Base-by-base conservation (phyloP, 2,888 invertebrate genomes). In the Aquatica leii region DNA sequence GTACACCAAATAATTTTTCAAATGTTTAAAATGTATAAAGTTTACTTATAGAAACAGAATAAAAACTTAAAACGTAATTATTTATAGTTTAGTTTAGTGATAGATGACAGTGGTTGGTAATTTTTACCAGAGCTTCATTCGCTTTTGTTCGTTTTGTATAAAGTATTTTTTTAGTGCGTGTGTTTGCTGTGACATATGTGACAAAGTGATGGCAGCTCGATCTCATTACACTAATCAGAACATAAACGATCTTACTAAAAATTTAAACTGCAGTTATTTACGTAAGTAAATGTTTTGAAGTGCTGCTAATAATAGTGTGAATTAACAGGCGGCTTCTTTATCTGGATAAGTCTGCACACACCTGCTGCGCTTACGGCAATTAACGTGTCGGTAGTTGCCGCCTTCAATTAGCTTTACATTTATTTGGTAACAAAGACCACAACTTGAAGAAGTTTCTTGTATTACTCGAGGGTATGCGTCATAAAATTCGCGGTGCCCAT, bases 291-390 rank as follows among this genome's bases (percentile, higher is more conserved):
- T 40, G 24, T 8, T 18, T 49, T 18, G n/a, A 24, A 21, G 41
- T 31, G 17, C 17, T 37, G 58, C 34, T 51, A 58, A 58, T 58
- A 35, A 37, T 41, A 34, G 40, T 43, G 51, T 59, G 59, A 51
- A 43, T 52, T 59, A 34, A 59, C n/a, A 59, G 59, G 40, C 37
- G 54, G 18, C 20, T 43, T 48, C 18, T 41, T 43, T 40, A 49
- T 61, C 49, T 61, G 55, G 50, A 14, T 17, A 49, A 50, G 55
- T 61, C 61, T 56, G 61, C 55, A 61, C n/a, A 60, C 55, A 61
- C 61, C 61, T 61, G 61, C 61, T 55, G 37, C 17, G 61, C 61
- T 37, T 11, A 9, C 17, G 49, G 61, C 61, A 12, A 41, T 40
- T 37, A 15, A 50, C 15, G 49, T 55, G 61, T 61, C 55, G 55